A percentile compares a stretch with the other conserved stretches of the same genome.
phyloP scores from a whole-genome alignment of 2,888 invertebrate genomes.

The Drosophila engyochracea region DNA sequence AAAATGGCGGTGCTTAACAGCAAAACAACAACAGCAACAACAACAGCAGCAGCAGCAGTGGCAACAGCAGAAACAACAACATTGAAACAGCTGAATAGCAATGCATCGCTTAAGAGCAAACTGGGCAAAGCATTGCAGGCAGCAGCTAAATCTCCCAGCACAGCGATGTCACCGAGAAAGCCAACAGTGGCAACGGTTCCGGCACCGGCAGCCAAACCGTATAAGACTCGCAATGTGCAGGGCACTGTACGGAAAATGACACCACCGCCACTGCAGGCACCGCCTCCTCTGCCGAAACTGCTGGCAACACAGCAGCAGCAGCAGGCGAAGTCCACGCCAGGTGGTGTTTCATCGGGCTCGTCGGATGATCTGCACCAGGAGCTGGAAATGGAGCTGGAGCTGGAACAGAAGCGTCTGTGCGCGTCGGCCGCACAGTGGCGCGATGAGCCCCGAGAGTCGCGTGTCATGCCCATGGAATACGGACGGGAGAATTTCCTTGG shows the following conservation, averaged over 20 bases:
- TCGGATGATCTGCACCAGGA: constrained; percentile 75
- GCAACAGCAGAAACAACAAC: neutral
- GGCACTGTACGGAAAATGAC: constrained; percentile 34
- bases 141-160: constrained; percentile 6
- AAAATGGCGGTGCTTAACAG: constrained; percentile 11
- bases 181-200: neutral
- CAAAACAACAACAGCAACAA: neutral
- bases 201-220: constrained; percentile 34
- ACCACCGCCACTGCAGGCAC: constrained; percentile 24
- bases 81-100: neutral
- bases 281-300: neutral
- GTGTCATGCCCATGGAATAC: constrained; percentile 71
- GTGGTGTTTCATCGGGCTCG: constrained; percentile 52
- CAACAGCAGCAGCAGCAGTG: constrained; percentile 1
- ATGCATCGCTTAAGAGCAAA: constrained; percentile 27
- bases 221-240: constrained; percentile 50
- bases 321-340: neutral
- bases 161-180: neutral
- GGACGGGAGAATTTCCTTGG: constrained; percentile 82
- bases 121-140: constrained; percentile 18
- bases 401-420: constrained; percentile 58
- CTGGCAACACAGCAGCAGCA: neutral
- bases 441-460: constrained; percentile 75
- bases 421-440: constrained; percentile 71
- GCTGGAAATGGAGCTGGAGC: constrained; percentile 58